Base-by-base conservation (phyloP, 2,888 invertebrate species). In the Ichneumoninae sp. region DNA sequence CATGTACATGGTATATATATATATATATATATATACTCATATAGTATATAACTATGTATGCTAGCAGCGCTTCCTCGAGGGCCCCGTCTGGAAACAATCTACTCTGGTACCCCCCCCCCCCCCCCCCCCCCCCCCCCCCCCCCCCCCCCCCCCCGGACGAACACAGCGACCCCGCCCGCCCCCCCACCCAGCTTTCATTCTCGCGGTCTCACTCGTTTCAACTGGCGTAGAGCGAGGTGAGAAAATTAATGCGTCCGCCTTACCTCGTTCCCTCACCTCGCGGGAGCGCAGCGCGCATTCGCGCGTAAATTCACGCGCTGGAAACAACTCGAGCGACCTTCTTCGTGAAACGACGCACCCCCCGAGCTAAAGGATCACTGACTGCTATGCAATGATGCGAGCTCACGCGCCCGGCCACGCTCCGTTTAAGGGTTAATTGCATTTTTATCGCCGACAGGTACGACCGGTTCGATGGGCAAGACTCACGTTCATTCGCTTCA, bases 61-160 rank as follows among this genome's bases (percentile, higher is more conserved):
- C 68, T 62, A 19, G 74, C 52, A 70, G 79, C 62, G 44, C 47
- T 70, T 54, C 72, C 79, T 71, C 76, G 30, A 33, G 54, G 84
- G 65, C 66, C 84, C 71, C 84, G 84, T 85, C 84, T 85, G 87
- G 86, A 87, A 87, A 87, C 86, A 86, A 84, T 85, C 84, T 85
- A 85, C 83, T 84, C 79, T 78, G 62, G 68, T 84, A 33, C 65
- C 54, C 68, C 81, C 77, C 62, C 36, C 62, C 10, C 22, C 44
- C 40, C 47, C 66, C 72, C 60, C 54, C 81, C 74, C 65, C 71
- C 81, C 50, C 77, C 82, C 72, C 65, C 71, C n/a, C 65, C 54
- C 68, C 81, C 77, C 62, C 36, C 62, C 10, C 22, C 44, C 40
- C 47, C 66, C 72, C 60, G n/a, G n/a, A n/a, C n/a, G n/a, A n/a